Evolutionary conservation across 2,888 invertebrate genomes (phyloP), one percentile per base, ranked within the genome.

Genomic region (Diarsia mendica): DNA sequence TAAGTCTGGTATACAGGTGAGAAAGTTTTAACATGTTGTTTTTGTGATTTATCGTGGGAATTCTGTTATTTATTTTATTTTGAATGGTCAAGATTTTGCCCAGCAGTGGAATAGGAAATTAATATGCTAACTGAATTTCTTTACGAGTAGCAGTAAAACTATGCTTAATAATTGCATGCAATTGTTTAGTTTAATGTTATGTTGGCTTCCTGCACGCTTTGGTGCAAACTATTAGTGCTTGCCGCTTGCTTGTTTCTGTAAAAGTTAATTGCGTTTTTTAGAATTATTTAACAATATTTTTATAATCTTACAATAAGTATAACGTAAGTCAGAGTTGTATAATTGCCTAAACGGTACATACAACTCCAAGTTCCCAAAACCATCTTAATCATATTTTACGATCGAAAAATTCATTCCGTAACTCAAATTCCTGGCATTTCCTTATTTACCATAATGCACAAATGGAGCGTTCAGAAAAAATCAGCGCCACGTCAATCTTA

Each of bases 401-500:
- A 33, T 61, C 11, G 28, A 28, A 72, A 72, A 82, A 61, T 55
- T 55, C 33, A 13, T 33, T 1, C 20, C 61, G 55, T 68, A 66
- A 72, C 39, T 65, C 76, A 73, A 82, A 84, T 77, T 72, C 74
- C 33, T 79, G 15, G 65, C 67, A 71, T 80, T 87, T 87, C 78
- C 83, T 79, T 76, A 76, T 83, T 87, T 85, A 87, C 68, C 66
- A 84, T 74, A 83, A 80, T 58, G 67, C 75, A 75, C 73, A 80
- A 87, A 87, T 79, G 58, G 72, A 80, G 75, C 79, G 79, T 67
- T 68, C 23, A 72, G 68, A 84, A 88, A 88, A 88, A 87, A 85
- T 85, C 79, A 70, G 71, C 72, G 85, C 84, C 86, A 85, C 84
- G 88, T 90, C 89, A 91, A 90, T 91, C 87, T 90, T 89, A 93